These are phyloP conservation scores for Micropoecilia bifurca DNA, from an alignment of 2,797 vertebrate genomes.

Conservation along the genomic window DNA sequence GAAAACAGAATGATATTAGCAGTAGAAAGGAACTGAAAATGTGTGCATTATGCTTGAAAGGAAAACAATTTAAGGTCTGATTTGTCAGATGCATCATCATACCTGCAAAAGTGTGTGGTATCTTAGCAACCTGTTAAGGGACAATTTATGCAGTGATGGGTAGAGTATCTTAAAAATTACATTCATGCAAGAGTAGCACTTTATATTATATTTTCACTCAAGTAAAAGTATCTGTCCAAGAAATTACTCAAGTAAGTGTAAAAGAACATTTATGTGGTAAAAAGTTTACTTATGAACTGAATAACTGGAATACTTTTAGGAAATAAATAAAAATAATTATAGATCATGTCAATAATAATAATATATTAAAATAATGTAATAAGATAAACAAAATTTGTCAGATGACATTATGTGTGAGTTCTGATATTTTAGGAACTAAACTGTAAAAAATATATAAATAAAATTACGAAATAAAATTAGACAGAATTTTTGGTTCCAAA, in stretches of 20 bases:
- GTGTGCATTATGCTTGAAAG: neutral
- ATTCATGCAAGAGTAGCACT: neutral
- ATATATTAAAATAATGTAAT: neutral
- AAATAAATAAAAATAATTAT: neutral
- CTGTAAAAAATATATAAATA: neutral
- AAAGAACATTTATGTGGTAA: neutral
- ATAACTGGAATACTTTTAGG: neutral
- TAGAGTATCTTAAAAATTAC: neutral
- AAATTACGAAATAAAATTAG: neutral
- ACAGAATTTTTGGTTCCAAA: no score
- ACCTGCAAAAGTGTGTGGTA: neutral
- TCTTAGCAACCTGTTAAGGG: neutral
- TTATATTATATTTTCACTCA: neutral
- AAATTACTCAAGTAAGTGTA: neutral
- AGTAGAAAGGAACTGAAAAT: neutral
- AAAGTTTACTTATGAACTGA: neutral
- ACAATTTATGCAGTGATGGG: neutral
- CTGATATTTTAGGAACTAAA: neutral
- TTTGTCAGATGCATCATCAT: neutral
- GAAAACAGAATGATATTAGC: neutral
- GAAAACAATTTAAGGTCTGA: neutral
- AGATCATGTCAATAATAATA: neutral
- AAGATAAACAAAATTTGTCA: neutral
- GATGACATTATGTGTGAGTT: neutral
- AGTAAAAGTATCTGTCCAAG: neutral